phyloP scores from a whole-genome alignment of 2,888 invertebrate species.

The Deilephila porcellus region DNA sequence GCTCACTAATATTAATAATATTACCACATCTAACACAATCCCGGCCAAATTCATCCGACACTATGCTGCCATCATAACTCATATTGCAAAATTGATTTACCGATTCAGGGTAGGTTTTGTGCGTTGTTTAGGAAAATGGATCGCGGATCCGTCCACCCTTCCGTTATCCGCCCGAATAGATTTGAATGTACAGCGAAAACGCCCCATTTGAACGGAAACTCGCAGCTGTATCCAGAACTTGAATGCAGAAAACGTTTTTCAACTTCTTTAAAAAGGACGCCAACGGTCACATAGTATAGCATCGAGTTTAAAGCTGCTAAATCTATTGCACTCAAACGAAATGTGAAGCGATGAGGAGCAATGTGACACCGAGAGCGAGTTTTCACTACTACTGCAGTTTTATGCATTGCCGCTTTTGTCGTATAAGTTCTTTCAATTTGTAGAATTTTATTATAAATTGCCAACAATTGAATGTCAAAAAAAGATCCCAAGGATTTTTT shows the following conservation, averaged over 20 bases:
- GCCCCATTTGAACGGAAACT: not conserved
- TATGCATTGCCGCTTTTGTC: not conserved
- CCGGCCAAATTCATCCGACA: constrained; percentile 6
- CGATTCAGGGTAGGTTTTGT: not conserved
- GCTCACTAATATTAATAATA: no score
- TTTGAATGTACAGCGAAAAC: constrained; percentile 8
- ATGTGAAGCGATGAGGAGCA: constrained; percentile 14
- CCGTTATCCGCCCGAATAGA: not conserved
- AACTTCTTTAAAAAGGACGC: not conserved
- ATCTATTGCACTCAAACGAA: not conserved
- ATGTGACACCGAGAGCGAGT: not conserved
- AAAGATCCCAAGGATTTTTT: no score
- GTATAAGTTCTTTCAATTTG: no score
- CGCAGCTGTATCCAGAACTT: not conserved
- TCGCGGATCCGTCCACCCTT: not conserved
- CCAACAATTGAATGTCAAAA: no score
- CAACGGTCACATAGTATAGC: not conserved
- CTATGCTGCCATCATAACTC: constrained; percentile 3
- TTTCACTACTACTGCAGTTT: not conserved
- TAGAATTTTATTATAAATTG: no score
- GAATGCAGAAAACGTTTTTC: constrained; percentile 14
- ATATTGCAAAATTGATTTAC: not conserved
- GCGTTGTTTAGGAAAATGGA: not conserved
- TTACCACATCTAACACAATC: not conserved
- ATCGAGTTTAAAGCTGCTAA: not conserved